These are phyloP conservation scores for Echiichthys vipera DNA, from an alignment of 2,797 vertebrate genomes.

Conservation along the genomic window DNA sequence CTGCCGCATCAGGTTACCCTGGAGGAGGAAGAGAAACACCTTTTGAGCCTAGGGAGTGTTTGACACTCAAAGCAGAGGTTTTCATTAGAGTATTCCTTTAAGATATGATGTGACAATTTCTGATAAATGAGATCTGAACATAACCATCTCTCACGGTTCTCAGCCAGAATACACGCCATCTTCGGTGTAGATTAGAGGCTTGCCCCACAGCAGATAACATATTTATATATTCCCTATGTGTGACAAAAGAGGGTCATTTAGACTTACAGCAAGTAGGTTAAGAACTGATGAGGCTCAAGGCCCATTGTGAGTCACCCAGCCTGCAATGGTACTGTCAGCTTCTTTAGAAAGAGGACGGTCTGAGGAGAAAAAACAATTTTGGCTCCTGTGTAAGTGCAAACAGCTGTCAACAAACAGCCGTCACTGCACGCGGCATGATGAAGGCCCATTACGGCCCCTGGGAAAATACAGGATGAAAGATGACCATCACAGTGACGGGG, in stretches of 20 bases:
- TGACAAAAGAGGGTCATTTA: conserved; percentile 32
- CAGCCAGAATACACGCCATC: background rate
- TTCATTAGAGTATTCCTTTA: background rate
- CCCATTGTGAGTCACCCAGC: conserved; percentile 25
- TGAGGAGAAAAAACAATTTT: conserved; percentile 18
- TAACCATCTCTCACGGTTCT: background rate
- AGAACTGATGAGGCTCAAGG: conserved; percentile 41
- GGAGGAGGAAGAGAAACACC: background rate
- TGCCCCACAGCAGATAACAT: conserved; percentile 25
- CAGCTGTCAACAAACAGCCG: conserved; percentile 52
- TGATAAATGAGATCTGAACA: conserved; percentile 4
- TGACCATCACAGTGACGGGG: conserved; percentile 34
- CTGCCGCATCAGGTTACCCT: too few species aligned
- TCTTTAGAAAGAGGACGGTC: conserved; percentile 15
- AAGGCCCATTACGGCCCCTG: conserved; percentile 37
- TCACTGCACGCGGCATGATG: conserved; percentile 16
- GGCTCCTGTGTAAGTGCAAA: background rate
- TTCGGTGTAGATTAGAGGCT: background rate
- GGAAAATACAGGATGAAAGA: conserved; percentile 41
- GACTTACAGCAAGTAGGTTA: conserved; percentile 23
- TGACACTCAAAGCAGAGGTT: background rate
- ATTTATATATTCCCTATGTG: conserved; percentile 16
- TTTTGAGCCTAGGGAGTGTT: background rate
- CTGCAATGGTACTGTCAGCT: conserved; percentile 13
- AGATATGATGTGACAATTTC: background rate